Base-by-base conservation (phyloP, 1,140 invertebrate species). In the Temnothorax nylanderi region DNA sequence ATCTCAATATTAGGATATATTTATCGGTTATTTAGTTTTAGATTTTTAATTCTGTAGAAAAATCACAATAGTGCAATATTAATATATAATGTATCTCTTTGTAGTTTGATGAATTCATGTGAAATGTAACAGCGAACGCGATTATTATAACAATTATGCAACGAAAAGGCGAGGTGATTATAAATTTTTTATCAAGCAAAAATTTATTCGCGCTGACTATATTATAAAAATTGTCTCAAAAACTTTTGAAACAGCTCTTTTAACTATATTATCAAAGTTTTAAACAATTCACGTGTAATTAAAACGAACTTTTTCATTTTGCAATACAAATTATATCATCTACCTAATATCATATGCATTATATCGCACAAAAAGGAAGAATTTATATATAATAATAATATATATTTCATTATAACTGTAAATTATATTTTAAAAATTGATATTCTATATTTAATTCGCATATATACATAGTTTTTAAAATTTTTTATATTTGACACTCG, bases 121-220 rank as follows among this genome's bases (percentile, higher is more conserved):
- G 16, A 16, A 44, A 44, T 34, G 18, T n/a, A 71, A 71, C 5
- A 21, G 32, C 2, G 10, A 41, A 41, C 21, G 10, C 2, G 5
- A 10, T 65, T 80, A 80, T 64, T 47, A 11, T 58, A 71, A 71
- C 37, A 56, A 71, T 71, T 65, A 26, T 81, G 6, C 49, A 71
- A 81, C 21, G 13, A 71, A 60, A 16, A 10, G 34, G 6, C 34
- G 2, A 32, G 56, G 16, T 32, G 16, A 69, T 37, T 26, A 69
- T 54, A 26, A 54, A 80, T 13, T 75, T 75, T 13, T 56, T 72
- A 11, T 13, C 7, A 0, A 7, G 16, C 1, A 41, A 54, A 54
- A 51, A 8, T 47, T 32, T 44, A 62, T 47, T 10, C 3, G 13
- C 26, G 21, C 37, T 60, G 26, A 5, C 6, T 13, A 16, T 75